Evolutionary conservation across 1,140 invertebrate species (phyloP), one percentile per base, ranked within the genome.

Genomic region (Melanaphis sacchari): DNA sequence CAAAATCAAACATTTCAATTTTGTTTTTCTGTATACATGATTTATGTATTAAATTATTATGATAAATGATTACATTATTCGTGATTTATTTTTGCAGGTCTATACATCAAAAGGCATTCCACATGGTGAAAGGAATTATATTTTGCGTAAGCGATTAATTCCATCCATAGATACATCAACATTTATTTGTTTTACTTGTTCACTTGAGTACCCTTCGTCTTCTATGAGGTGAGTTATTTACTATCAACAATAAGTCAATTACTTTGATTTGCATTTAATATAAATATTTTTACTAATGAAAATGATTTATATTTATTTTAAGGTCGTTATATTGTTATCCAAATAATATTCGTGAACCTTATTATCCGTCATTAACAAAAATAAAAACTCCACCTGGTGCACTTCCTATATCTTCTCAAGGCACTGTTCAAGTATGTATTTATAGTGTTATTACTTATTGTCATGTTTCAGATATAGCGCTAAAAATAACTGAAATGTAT

Each of bases 181-280:
- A 93, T 98, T 98, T 95, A 97, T 98, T 49, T 99, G 98, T 95
- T 99, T 98, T 95, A 98, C 97, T 87, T 99, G 98, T 96, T 97
- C 97, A 43, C 96, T 97, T 94, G 96, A 97, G 95, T 97, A 97
- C 95, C 96, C 97, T 93, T 97, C 97, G 38, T 97, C 97, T 46
- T 95, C 95, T 96, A 97, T 96, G 76, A 41, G 93, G 93, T 93
- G 40, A 38, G 31, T 59, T 40, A 88, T 49, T 36, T 89, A 54
- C 26, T 89, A 87, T 24, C 24, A 36, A 66, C 31, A n/a, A n/a
- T 66, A 66, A 11, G 21, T 49, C 36, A 38, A 52, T 59, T 40
- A 8, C 59, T 59, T 90, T 66, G 9, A 18, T 88, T 36, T 36
- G 0, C 18, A 49, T 88, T n/a, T n/a, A 43, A 49, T 54, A 38